Percentiles rank a stretch among this genome's conserved stretches.
phyloP scores from a whole-genome alignment of 2,797 vertebrate species.

The Meriones psammophilus region DNA sequence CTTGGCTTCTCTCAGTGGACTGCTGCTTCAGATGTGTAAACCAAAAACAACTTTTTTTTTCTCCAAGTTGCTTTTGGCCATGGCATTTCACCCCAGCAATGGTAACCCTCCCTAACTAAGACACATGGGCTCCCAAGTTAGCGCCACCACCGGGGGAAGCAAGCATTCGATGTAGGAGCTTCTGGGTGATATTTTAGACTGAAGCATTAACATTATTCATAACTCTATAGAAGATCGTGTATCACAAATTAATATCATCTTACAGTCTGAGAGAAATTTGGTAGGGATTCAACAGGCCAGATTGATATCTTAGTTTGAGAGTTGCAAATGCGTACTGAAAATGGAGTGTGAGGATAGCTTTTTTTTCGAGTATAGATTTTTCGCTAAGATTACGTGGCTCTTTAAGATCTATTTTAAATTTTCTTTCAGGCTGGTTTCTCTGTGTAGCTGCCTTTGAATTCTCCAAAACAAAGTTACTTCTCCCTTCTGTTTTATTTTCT shows the following conservation, averaged over 20 bases:
- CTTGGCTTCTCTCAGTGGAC: background rate
- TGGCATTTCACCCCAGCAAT: background rate
- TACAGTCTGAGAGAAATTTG: background rate
- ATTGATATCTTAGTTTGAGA: conserved; percentile 35
- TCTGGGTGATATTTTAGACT: background rate
- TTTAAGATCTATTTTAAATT: conserved; percentile 20
- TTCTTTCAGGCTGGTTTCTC: background rate
- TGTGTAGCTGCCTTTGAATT: background rate
- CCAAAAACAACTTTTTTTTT: too few species aligned
- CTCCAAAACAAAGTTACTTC: background rate
- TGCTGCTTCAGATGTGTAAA: background rate
- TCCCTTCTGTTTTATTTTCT: background rate
- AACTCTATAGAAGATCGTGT: background rate
- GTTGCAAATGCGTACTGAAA: conserved; percentile 32
- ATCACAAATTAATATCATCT: conserved; percentile 18
- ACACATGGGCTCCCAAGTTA: background rate
- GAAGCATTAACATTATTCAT: conserved; percentile 1
- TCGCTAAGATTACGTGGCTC: background rate
- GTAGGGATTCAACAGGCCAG: background rate
- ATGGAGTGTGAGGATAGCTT: background rate
- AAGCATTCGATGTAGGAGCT: background rate
- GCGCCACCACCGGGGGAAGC: background rate
- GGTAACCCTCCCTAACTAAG: background rate
- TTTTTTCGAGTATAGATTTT: background rate
- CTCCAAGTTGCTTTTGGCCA: background rate